Evolutionary conservation across 2,113 vertebrate species (phyloP), one percentile per base, ranked within the genome.

Genomic region (Phyllostomus hastatus): DNA sequence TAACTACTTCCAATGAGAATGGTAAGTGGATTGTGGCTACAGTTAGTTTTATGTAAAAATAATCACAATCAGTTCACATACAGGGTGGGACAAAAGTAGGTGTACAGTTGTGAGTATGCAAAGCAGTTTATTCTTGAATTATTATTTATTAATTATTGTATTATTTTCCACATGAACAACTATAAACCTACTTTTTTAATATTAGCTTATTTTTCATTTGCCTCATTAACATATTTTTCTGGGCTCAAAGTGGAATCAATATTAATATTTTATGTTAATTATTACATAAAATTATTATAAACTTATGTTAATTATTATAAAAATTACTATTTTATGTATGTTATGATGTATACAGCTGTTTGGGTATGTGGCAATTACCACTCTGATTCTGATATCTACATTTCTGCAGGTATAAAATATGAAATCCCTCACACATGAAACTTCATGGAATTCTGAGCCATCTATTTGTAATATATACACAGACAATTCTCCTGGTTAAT

Each of bases 11-110:
- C 24, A 90, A 0, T 95, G 26, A 69, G 35, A 92, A 61, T 88
- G 38, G 5, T 3, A 61, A 81, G 85, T 95, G 24, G 9, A 76
- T 80, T 82, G 4, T 93, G 76, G 82, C 12, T 15, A 87, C 33
- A 46, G 82, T 48, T 96, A 81, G 10, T 95, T 95, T 93, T 83
- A 83, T 67, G n/a, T 87, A 76, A 93, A 88, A 97, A 72, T 90
- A 95, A 88, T 80, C 19, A 59, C 73, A 14, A 92, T 76, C 3
- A 66, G 8, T 94, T 46, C 4, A 76, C 19, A 59, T 92, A 3
- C 16, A 50, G 28, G 28, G 43, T 76, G 73, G 46, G 73, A 28
- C 43, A 50, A 76, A 76, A 50, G 15, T 76, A 76, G 26, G 28
- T 76, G 46, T 48, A 76, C 9, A 76, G 16, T 48, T 76, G 28